Evolutionary conservation across 2,797 vertebrate genomes (phyloP), one percentile per base, ranked within the genome.

Genomic region (Poliocrania exsul): DNA sequence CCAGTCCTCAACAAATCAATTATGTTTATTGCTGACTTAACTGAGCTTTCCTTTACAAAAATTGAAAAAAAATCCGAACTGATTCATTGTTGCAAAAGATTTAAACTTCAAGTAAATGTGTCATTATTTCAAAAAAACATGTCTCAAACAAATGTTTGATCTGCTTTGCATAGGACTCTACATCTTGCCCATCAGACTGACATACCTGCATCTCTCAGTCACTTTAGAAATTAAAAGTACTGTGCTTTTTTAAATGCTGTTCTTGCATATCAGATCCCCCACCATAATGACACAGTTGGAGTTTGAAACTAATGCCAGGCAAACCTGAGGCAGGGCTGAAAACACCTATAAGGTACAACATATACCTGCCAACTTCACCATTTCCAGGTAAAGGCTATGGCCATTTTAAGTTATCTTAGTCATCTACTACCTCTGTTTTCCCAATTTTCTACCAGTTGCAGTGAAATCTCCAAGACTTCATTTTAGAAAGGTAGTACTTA

Each of bases 131-230:
- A 57, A 77, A 87, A 69, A 70, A 82, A 58, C 31, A 60, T 1
- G 4, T 77, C 67, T 73, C 42, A 54, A 72, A 85, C 83, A 71
- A 53, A 51, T 4, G 17, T 21, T 60, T 54, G 31, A 60, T 85
- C 33, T 66, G 3, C 56, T 65, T 77, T 58, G 62, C 35, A 44
- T 6, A 54, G 11, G 23, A 56, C 40, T 85, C 44, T 25, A 18
- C 78, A 88, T 79, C 87, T 92, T 72, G 77, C 90, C 93, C 74
- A 91, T 93, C 91, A 83, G 85, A 79, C 82, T 54, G 72, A 88
- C 88, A 94, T 91, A 61, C 71, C 67, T 81, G 44, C 66, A 70
- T 61, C 66, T 58, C 60, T 81, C 90, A 86, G 83, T 75, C 83
- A 90, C 67, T 73, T 66, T 3, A 37, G 73, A 84, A 80, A 94